phyloP scores from a whole-genome alignment of 2,797 vertebrate genomes.

The Oreonectes daqikongensis region DNA sequence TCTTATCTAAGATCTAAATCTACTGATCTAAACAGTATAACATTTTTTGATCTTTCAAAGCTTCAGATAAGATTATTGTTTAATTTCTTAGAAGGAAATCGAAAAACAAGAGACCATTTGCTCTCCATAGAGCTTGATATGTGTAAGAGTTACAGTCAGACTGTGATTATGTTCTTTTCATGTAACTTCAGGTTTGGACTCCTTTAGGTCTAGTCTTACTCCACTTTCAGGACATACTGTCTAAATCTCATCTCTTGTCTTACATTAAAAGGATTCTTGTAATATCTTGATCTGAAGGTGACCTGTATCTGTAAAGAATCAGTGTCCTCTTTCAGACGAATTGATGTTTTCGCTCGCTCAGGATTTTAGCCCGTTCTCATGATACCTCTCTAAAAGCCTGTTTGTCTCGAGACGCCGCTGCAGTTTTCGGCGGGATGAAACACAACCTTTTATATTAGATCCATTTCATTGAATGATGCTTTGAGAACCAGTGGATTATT shows the following conservation, averaged over 20 bases:
- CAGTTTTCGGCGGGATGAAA: constrained; percentile 32
- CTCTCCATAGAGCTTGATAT: not conserved
- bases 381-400: constrained; percentile 39
- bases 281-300: constrained; percentile 48
- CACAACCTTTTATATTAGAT: constrained; percentile 32
- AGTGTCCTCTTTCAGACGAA: constrained; percentile 49
- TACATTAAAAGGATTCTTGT: constrained; percentile 30
- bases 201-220: not conserved
- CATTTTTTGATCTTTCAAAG: no score
- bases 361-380: constrained; percentile 32
- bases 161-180: no score
- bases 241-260: not conserved
- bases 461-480: constrained; percentile 26
- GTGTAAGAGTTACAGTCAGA: not conserved
- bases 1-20: no score
- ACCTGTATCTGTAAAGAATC: constrained; percentile 32
- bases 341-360: constrained; percentile 46
- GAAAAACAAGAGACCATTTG: no score
- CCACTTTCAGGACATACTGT: not conserved
- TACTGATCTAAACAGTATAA: no score
- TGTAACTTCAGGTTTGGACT: not conserved
- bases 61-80: no score
- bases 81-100: no score
- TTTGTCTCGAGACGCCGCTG: constrained; percentile 10
- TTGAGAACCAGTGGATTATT: constrained; percentile 30